Percentiles rank a stretch among this genome's conserved stretches.
These are phyloP conservation scores for Clarias fuscus DNA, from an alignment of 2,797 vertebrate species.

Conservation along the genomic window DNA sequence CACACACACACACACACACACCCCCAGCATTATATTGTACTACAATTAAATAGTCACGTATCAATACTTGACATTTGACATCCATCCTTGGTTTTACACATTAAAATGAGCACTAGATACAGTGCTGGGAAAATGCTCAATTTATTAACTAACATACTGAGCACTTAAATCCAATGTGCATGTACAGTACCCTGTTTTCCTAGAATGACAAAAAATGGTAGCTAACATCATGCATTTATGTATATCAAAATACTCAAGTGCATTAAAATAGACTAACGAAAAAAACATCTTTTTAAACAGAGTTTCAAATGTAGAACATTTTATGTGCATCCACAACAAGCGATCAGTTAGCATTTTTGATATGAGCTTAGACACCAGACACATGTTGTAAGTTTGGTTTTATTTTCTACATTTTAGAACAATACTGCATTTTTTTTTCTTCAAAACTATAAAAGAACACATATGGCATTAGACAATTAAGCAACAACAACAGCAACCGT, in stretches of 20 bases:
- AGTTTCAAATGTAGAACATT: background rate
- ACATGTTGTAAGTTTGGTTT: background rate
- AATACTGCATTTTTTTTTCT: no score
- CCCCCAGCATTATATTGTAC: background rate
- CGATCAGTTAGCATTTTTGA: background rate
- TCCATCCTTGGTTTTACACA: background rate
- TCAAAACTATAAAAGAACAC: no score
- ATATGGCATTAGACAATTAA: no score
- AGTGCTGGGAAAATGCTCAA: background rate
- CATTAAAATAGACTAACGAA: background rate
- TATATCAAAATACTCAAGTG: background rate
- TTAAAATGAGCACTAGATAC: background rate
- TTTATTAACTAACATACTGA: no score
- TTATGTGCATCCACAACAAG: background rate
- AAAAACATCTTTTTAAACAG: background rate
- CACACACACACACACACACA: background rate
- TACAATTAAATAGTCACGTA: slow-evolving; percentile 11
- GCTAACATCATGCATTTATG: background rate
- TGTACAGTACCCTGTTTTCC: no score
- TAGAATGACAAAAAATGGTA: background rate
- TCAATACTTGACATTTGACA: background rate
- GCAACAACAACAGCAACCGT: no score
- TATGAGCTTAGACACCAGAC: background rate
- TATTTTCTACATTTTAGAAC: no score
- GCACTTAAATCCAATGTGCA: background rate